Evolutionary conservation across 1,140 invertebrate species (phyloP).

Genomic region (Globodera ellingtonae): DNA sequence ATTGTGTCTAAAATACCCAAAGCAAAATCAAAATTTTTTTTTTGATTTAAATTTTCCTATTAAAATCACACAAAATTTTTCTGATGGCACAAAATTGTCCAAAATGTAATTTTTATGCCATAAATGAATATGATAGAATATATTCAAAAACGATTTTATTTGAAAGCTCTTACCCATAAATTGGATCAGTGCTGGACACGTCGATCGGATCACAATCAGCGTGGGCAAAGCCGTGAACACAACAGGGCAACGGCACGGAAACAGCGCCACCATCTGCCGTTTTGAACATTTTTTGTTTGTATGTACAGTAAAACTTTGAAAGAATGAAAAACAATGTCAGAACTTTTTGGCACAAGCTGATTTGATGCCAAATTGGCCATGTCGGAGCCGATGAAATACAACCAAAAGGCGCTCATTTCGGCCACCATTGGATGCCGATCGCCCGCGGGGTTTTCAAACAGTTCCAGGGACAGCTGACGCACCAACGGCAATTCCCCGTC

Average conservation of each 20-base stretch:
- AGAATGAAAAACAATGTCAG: neutral
- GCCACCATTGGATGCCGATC: slow-evolving; percentile 36
- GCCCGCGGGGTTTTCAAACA: slow-evolving; percentile 43
- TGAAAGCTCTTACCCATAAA: slow-evolving; percentile 31
- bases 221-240: slow-evolving; percentile 54
- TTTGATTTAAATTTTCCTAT: no score
- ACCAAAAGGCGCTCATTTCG: slow-evolving; percentile 48
- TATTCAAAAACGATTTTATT: no score
- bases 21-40: no score
- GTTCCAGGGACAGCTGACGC: slow-evolving; percentile 44
- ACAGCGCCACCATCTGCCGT: slow-evolving; percentile 12
- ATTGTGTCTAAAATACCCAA: no score
- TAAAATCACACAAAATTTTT: no score
- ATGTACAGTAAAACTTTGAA: neutral
- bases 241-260: slow-evolving; percentile 52
- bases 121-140: neutral
- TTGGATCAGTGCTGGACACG: slow-evolving; percentile 47
- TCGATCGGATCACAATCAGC: slow-evolving; percentile 61
- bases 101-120: neutral
- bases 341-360: slow-evolving; percentile 48
- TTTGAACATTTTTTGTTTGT: neutral
- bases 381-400: slow-evolving; percentile 51
- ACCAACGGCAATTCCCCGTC: slow-evolving; percentile 46
- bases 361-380: slow-evolving; percentile 50
- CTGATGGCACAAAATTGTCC: no score